A percentile compares a stretch with the other conserved stretches of the same genome.
Conservation (phyloP, 1,140 invertebrate genomes). For the Phenacoccus solenopsis region DNA sequence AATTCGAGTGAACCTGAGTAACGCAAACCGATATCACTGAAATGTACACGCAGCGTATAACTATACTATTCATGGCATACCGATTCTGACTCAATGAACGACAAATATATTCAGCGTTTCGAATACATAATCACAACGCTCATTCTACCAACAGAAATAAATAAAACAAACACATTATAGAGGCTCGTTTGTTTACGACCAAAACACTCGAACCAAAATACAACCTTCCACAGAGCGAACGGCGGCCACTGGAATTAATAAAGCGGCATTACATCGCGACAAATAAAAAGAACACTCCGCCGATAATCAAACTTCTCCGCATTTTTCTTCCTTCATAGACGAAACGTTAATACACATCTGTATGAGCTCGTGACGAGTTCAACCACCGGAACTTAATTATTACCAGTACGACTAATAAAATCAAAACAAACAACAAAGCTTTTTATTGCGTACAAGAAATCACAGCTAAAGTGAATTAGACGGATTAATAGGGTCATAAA, state of each 20-base stretch:
- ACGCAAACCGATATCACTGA: not conserved
- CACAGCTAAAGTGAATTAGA: constrained; percentile 1
- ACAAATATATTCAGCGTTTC: not conserved
- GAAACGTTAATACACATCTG: not conserved
- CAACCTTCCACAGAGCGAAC: not conserved
- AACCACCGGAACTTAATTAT: constrained; percentile 1
- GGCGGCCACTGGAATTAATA: not conserved
- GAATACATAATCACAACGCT: not conserved
- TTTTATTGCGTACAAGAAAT: constrained; percentile 3
- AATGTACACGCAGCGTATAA: not conserved
- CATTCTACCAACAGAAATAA: too few species aligned
- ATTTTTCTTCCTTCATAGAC: not conserved
- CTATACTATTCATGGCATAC: constrained; percentile 12
- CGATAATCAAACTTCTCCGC: not conserved
- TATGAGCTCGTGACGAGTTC: not conserved
- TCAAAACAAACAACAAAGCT: not conserved
- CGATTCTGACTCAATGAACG: not conserved
- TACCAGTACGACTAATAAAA: not conserved
- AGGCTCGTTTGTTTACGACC: too few species aligned
- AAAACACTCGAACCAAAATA: not conserved
- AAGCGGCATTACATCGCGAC: not conserved
- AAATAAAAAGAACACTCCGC: not conserved
- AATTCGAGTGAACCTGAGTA: not conserved
- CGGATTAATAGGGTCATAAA: not conserved
- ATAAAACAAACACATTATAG: not conserved